Percentiles rank a stretch among this genome's conserved stretches.
These are phyloP conservation scores for Euspilapteryx auroguttella DNA, from an alignment of 2,888 invertebrate species.

Conservation along the genomic window DNA sequence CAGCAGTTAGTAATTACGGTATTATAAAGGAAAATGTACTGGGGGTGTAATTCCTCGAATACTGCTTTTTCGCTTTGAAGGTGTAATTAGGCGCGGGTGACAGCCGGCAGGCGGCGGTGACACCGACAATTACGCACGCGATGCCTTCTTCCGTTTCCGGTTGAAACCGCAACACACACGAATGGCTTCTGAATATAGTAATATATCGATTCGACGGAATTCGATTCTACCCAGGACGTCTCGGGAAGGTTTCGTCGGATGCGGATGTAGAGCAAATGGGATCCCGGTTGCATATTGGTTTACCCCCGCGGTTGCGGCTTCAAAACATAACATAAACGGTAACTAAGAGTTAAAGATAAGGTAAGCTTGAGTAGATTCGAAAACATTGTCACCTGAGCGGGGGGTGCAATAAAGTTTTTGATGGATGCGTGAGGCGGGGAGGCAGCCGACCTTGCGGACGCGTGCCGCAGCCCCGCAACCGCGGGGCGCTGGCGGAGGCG, in stretches of 20 bases:
- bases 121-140: conserved; percentile 47
- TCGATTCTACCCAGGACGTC: conserved; percentile 9
- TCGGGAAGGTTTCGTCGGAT: too few relatives aligned
- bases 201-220: neutral
- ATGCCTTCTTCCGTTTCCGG: conserved; percentile 42
- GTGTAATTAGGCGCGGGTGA: neutral
- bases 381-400: conserved; percentile 5
- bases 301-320: too few relatives aligned
- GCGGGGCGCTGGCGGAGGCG: conserved; percentile 21
- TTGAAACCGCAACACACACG: conserved; percentile 18
- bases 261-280: too few relatives aligned
- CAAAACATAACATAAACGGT: too few relatives aligned
- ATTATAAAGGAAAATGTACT: too few relatives aligned
- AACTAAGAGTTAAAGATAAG: too few relatives aligned
- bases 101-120: conserved; percentile 17
- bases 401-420: conserved; percentile 2
- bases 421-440: conserved; percentile 12
- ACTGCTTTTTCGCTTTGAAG: too few relatives aligned
- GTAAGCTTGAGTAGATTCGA: too few relatives aligned
- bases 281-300: too few relatives aligned
- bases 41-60: too few relatives aligned
- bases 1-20: too few relatives aligned
- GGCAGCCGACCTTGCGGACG: conserved; percentile 9
- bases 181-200: conserved; percentile 41
- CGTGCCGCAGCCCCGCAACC: conserved; percentile 47